A percentile compares a stretch with the other conserved stretches of the same genome.
Conservation (phyloP, 2,888 invertebrate species). For the Pasiphila rectangulata region DNA sequence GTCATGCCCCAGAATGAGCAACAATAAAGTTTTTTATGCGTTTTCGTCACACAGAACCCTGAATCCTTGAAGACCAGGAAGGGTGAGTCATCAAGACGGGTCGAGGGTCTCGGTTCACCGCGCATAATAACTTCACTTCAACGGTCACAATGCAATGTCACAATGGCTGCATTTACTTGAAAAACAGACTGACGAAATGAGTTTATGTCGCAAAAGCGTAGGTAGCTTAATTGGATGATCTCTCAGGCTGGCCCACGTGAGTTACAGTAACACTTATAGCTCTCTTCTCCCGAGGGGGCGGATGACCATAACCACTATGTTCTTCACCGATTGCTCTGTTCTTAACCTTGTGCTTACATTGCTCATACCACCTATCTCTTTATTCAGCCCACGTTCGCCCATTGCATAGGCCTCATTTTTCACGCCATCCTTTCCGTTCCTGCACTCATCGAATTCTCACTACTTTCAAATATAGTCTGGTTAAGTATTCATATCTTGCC, state of each 20-base stretch:
- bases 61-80: constrained; percentile 63
- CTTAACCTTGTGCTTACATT: too few relatives aligned
- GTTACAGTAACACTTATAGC: not conserved
- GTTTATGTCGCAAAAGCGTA: too few relatives aligned
- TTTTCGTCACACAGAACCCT: constrained; percentile 58
- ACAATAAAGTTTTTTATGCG: constrained; percentile 62
- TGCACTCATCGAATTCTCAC: too few relatives aligned
- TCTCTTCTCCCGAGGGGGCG: too few relatives aligned
- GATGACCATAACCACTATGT: too few relatives aligned
- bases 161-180: constrained; percentile 7
- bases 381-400: too few relatives aligned
- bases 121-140: constrained; percentile 45
- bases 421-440: too few relatives aligned
- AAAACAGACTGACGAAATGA: constrained; percentile 1
- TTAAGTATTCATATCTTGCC: too few relatives aligned
- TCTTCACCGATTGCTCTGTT: too few relatives aligned
- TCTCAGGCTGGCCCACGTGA: not conserved
- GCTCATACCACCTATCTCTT: too few relatives aligned
- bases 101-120: constrained; percentile 62
- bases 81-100: constrained; percentile 67
- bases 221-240: not conserved
- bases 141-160: constrained; percentile 32
- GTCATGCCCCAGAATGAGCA: constrained; percentile 39
- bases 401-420: too few relatives aligned
- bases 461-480: too few relatives aligned